These are phyloP conservation scores for Entomobrya proxima DNA, from an alignment of 2,888 invertebrate species.

Conservation along the genomic window DNA sequence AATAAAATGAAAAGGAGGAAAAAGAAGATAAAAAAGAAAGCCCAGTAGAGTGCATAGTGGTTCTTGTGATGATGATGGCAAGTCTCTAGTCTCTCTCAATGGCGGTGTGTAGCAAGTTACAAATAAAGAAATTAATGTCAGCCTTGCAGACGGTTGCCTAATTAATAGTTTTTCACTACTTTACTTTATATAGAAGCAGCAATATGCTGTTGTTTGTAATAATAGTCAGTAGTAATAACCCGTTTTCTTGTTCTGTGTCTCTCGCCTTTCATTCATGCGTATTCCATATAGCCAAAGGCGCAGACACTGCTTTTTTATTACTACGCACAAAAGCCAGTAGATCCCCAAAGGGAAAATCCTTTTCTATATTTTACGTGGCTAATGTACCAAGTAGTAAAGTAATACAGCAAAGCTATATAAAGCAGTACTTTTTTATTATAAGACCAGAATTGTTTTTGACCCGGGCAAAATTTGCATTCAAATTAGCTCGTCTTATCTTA, in stretches of 20 bases:
- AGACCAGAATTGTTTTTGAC: slow-evolving; percentile 61
- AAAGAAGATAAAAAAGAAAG: neutral
- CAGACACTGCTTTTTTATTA: slow-evolving; percentile 8
- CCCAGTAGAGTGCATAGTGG: neutral
- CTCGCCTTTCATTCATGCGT: too few relatives aligned
- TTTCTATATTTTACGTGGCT: slow-evolving; percentile 36
- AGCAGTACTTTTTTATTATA: slow-evolving; percentile 23
- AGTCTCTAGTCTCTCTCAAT: neutral
- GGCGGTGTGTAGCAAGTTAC: slow-evolving; percentile 3
- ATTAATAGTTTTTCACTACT: slow-evolving; percentile 58
- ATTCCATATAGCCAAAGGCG: too few relatives aligned
- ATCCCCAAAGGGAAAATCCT: slow-evolving; percentile 42
- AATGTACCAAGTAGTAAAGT: slow-evolving; percentile 27
- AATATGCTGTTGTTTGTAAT: slow-evolving; percentile 34
- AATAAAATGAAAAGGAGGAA: neutral
- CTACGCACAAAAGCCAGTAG: slow-evolving; percentile 27
- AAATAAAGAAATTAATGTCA: slow-evolving; percentile 65
- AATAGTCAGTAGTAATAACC: slow-evolving; percentile 38
- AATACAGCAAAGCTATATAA: neutral
- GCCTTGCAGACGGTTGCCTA: slow-evolving; percentile 54
- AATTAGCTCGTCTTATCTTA: slow-evolving; percentile 67
- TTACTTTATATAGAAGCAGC: neutral
- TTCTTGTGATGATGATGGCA: neutral
- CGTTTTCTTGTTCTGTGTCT: slow-evolving; percentile 25
- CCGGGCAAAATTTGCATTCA: slow-evolving; percentile 65